These are phyloP conservation scores for Pogoniulus pusillus DNA, from an alignment of 2,797 vertebrate genomes.

Conservation along the genomic window DNA sequence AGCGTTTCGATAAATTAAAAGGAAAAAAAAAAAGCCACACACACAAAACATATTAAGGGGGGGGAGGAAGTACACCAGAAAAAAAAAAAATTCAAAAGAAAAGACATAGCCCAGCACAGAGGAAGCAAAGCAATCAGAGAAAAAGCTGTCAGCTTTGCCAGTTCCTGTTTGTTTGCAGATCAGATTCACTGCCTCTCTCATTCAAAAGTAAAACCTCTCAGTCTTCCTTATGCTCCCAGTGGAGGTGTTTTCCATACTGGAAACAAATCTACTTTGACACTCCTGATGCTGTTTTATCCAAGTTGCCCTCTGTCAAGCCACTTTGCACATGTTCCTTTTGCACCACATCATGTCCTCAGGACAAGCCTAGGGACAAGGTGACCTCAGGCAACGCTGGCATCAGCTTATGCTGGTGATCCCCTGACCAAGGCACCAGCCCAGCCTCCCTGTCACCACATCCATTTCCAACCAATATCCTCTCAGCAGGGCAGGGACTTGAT, in stretches of 20 bases:
- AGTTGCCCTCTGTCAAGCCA: background rate
- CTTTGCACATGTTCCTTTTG: fast-evolving
- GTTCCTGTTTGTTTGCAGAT: slow-evolving; percentile 21
- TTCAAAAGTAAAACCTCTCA: slow-evolving; percentile 45
- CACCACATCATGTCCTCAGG: fast-evolving
- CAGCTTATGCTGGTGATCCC: fast-evolving
- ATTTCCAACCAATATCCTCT: background rate
- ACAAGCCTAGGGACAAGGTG: background rate
- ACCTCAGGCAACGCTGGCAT: background rate
- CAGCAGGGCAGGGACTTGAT: background rate
- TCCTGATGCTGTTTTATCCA: background rate
- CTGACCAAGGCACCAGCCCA: background rate
- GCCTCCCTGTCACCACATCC: background rate
- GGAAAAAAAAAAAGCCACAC: too few species aligned
- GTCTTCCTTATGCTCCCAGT: background rate
- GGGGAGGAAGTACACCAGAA: background rate
- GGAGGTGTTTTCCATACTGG: slow-evolving; percentile 26
- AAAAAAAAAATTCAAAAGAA: background rate
- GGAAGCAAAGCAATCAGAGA: slow-evolving; percentile 53
- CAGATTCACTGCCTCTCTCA: background rate
- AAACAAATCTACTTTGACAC: slow-evolving; percentile 40
- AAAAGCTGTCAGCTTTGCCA: slow-evolving; percentile 48
- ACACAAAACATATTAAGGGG: background rate
- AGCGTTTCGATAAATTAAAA: slow-evolving; percentile 62
- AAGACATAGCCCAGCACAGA: background rate